phyloP scores from a whole-genome alignment of 2,797 vertebrate genomes.

The Macrochelys suwanniensis region DNA sequence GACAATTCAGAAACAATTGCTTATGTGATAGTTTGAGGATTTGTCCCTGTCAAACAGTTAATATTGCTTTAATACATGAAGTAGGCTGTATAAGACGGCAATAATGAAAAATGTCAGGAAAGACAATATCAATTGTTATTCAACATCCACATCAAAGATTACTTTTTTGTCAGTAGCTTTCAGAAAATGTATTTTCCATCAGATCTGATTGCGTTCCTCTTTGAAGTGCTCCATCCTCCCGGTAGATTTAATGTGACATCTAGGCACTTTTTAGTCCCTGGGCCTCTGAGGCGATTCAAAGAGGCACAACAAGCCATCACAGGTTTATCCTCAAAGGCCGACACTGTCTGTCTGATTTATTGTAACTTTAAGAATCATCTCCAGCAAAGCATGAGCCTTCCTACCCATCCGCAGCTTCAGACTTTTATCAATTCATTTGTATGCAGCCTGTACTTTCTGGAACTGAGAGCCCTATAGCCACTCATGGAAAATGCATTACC shows the following conservation, averaged over 20 bases:
- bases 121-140: slow-evolving; percentile 99
- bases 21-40: slow-evolving; percentile 90
- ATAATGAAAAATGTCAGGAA: slow-evolving; percentile 99
- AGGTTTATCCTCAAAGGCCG: slow-evolving; percentile 91
- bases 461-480: slow-evolving; percentile 88
- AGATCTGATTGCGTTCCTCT: slow-evolving; percentile 90
- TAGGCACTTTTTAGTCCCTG: slow-evolving; percentile 89
- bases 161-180: slow-evolving; percentile 93
- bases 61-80: slow-evolving; percentile 96
- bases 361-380: slow-evolving; percentile 91
- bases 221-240: slow-evolving; percentile 89
- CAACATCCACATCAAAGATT: slow-evolving; percentile 99
- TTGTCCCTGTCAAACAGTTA: slow-evolving; percentile 96
- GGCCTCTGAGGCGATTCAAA: slow-evolving; percentile 89
- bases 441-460: slow-evolving; percentile 84
- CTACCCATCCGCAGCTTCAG: slow-evolving; percentile 83
- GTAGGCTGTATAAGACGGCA: slow-evolving; percentile 93
- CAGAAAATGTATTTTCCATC: slow-evolving; percentile 92
- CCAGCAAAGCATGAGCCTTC: slow-evolving; percentile 87
- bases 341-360: slow-evolving; percentile 92
- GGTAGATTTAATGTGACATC: slow-evolving; percentile 91
- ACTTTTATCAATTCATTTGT: slow-evolving; percentile 91
- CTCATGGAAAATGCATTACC: slow-evolving; percentile 92
- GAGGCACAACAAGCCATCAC: slow-evolving; percentile 90
- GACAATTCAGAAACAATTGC: slow-evolving; percentile 89